These are phyloP conservation scores for Morone saxatilis DNA, from an alignment of 2,113 vertebrate genomes.

Conservation along the genomic window DNA sequence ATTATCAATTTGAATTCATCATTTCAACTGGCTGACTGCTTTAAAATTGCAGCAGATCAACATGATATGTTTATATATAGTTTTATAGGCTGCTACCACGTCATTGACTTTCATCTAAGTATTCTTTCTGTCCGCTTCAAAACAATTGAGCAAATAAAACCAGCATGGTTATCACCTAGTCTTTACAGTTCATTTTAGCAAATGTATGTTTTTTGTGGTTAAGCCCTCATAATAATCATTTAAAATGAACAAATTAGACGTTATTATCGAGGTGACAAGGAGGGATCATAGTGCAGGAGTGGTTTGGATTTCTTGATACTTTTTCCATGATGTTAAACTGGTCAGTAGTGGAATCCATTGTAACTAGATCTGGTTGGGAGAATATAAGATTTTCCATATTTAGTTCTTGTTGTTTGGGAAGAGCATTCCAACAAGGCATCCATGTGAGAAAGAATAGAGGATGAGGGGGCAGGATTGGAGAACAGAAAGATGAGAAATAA, in stretches of 20 bases:
- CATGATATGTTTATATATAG: background rate
- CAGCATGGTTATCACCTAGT: background rate
- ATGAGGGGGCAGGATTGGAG: background rate
- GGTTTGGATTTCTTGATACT: background rate
- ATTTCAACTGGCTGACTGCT: background rate
- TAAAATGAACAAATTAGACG: background rate
- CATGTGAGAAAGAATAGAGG: background rate
- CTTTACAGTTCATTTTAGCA: background rate
- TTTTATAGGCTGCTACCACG: background rate
- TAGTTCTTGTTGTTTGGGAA: background rate
- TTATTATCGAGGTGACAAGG: background rate
- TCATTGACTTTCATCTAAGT: background rate
- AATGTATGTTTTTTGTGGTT: background rate
- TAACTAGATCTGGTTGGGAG: background rate
- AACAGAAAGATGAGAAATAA: conserved; percentile 2
- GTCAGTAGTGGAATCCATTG: background rate
- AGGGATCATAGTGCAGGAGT: background rate
- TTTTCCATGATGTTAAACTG: background rate
- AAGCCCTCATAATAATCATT: background rate
- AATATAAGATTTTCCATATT: background rate
- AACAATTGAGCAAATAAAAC: background rate
- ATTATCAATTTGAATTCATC: background rate
- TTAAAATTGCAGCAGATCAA: background rate
- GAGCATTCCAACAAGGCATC: background rate
- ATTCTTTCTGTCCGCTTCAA: background rate